A percentile compares a stretch with the other conserved stretches of the same genome.
Evolutionary conservation across 2,797 vertebrate genomes (phyloP).

Genomic region (Amphiprion clarkii): DNA sequence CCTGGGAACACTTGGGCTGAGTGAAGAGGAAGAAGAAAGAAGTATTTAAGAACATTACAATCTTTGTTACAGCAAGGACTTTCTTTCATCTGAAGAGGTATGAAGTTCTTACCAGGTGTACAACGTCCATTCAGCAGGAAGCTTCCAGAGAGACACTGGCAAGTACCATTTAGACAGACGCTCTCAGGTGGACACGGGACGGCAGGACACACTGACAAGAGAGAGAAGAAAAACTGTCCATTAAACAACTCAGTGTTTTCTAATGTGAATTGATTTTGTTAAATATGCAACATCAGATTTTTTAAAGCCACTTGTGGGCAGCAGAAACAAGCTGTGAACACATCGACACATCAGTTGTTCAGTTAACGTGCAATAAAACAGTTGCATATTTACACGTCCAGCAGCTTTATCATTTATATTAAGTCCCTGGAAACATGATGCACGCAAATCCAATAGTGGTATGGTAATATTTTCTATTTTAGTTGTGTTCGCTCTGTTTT

Average conservation of each 20-base stretch:
- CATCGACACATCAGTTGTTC: neutral
- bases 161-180: conserved; percentile 71
- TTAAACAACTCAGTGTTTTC: neutral
- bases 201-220: conserved; percentile 68
- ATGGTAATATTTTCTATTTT: too few relatives aligned
- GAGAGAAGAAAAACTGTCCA: neutral
- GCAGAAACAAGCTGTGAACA: neutral
- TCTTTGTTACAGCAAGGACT: neutral
- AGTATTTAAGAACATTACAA: neutral
- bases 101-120: conserved; percentile 65
- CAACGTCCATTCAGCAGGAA: conserved; percentile 63
- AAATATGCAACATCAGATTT: too few relatives aligned
- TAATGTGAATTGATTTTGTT: neutral
- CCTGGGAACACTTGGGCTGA: conserved; percentile 83
- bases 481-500: too few relatives aligned
- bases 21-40: conserved; percentile 1
- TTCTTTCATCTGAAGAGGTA: neutral
- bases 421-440: too few relatives aligned
- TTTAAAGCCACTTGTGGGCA: neutral
- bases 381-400: too few relatives aligned
- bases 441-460: too few relatives aligned
- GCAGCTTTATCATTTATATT: too few relatives aligned
- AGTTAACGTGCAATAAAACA: neutral
- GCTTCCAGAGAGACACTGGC: conserved; percentile 82
- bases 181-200: conserved; percentile 71